These are phyloP conservation scores for Phyllostomus hastatus DNA, from an alignment of 2,113 vertebrate species.

Conservation along the genomic window DNA sequence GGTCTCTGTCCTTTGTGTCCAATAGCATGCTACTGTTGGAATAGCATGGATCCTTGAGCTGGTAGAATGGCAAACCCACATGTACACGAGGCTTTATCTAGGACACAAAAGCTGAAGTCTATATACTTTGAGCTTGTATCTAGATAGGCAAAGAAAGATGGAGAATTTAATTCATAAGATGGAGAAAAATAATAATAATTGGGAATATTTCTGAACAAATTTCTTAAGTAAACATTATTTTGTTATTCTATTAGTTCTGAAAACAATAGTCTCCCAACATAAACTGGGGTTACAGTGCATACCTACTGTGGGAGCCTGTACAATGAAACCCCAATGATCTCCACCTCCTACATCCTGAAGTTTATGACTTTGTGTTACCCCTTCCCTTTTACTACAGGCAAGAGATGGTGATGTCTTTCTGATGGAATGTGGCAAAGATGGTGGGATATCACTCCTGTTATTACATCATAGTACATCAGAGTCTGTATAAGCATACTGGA, in stretches of 20 bases:
- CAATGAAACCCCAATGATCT: not conserved
- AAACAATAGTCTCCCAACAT: not conserved
- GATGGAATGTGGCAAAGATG: not conserved
- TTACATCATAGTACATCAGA: not conserved
- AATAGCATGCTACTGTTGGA: not conserved
- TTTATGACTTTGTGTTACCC: not conserved
- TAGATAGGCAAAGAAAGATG: not conserved
- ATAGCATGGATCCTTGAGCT: not conserved
- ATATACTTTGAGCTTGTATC: not conserved
- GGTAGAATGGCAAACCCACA: not conserved
- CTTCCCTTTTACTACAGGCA: not conserved
- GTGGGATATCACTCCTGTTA: not conserved
- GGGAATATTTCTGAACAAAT: not conserved
- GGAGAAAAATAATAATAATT: not conserved
- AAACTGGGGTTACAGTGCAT: not conserved
- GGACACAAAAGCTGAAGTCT: not conserved
- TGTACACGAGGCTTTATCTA: not conserved
- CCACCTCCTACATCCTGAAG: not conserved
- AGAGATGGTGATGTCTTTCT: not conserved
- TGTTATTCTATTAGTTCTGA: not conserved
- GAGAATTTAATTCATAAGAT: not conserved
- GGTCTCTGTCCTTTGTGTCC: conserved; percentile 4
- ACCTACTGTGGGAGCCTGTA: not conserved
- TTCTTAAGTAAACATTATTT: not conserved
- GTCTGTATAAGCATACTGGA: not conserved